Percentiles rank a stretch among this genome's conserved stretches.
These are phyloP conservation scores for Steatornis caripensis DNA, from an alignment of 2,113 vertebrate species.

Conservation along the genomic window DNA sequence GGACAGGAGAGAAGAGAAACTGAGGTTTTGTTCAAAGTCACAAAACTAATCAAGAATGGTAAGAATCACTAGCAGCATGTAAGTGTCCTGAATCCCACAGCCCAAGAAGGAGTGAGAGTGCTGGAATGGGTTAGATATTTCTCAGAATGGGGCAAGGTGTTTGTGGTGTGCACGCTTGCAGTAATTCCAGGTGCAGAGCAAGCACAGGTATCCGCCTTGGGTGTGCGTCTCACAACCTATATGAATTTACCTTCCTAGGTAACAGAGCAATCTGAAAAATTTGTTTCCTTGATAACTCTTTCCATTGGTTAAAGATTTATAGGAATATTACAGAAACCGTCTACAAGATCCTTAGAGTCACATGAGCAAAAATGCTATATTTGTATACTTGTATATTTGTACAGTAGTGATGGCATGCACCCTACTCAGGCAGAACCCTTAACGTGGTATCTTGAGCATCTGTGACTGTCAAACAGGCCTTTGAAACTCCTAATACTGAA, in stretches of 20 bases:
- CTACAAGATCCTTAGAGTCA: neutral
- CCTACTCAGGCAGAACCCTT: neutral
- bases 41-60: neutral
- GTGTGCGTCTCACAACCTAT: neutral
- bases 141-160: fast-evolving
- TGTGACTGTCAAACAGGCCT: neutral
- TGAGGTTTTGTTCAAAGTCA: neutral
- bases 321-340: neutral
- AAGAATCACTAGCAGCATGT: neutral
- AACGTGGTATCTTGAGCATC: neutral
- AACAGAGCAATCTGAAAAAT: neutral
- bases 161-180: neutral
- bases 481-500: neutral
- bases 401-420: neutral
- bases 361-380: neutral
- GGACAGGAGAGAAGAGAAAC: neutral
- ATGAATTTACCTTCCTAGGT: neutral
- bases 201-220: neutral
- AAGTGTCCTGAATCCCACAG: neutral
- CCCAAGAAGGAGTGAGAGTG: neutral
- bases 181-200: neutral
- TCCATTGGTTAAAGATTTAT: neutral
- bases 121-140: neutral
- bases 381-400: neutral
- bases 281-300: neutral